A percentile compares a stretch with the other conserved stretches of the same genome.
phyloP scores from a whole-genome alignment of 1,140 invertebrate genomes.

The Pollicipes pollicipes region DNA sequence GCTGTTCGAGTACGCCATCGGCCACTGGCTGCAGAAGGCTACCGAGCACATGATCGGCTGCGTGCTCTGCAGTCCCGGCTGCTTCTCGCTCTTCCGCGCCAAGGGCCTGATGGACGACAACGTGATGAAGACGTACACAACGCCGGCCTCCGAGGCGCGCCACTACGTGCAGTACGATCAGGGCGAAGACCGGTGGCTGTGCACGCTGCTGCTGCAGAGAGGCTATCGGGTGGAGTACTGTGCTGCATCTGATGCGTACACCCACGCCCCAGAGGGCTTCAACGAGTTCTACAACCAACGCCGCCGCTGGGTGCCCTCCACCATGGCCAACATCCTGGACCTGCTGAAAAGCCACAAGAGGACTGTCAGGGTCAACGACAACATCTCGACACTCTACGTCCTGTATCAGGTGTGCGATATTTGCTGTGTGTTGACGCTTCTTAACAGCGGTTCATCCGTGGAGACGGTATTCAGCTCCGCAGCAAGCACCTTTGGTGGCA shows the following conservation, averaged over 20 bases:
- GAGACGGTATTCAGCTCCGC: too few relatives aligned
- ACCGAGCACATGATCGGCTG: conserved; percentile 97
- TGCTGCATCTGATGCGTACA: conserved; percentile 93
- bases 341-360: conserved; percentile 73
- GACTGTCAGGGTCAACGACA: conserved; percentile 90
- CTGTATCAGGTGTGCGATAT: conserved; percentile 64
- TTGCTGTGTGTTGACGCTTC: too few relatives aligned
- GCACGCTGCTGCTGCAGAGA: conserved; percentile 79
- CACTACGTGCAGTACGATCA: conserved; percentile 99
- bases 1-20: conserved; percentile 96
- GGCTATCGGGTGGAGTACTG: conserved; percentile 97
- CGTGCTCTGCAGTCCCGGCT: conserved; percentile 94
- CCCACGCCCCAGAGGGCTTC: conserved; percentile 84
- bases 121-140: conserved; percentile 94
- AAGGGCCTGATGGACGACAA: conserved; percentile 98
- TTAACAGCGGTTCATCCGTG: too few relatives aligned
- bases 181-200: conserved; percentile 86
- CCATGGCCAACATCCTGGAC: conserved; percentile 94
- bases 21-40: conserved; percentile 99
- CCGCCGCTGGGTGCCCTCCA: conserved; percentile 88
- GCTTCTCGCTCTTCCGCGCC: conserved; percentile 92
- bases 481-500: too few relatives aligned
- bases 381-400: conserved; percentile 88
- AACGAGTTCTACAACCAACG: conserved; percentile 95
- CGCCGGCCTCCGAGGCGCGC: conserved; percentile 74